Percentiles rank a stretch among this genome's conserved stretches.
phyloP scores from a whole-genome alignment of 2,888 invertebrate genomes.

The Dolichomitus sp. region DNA sequence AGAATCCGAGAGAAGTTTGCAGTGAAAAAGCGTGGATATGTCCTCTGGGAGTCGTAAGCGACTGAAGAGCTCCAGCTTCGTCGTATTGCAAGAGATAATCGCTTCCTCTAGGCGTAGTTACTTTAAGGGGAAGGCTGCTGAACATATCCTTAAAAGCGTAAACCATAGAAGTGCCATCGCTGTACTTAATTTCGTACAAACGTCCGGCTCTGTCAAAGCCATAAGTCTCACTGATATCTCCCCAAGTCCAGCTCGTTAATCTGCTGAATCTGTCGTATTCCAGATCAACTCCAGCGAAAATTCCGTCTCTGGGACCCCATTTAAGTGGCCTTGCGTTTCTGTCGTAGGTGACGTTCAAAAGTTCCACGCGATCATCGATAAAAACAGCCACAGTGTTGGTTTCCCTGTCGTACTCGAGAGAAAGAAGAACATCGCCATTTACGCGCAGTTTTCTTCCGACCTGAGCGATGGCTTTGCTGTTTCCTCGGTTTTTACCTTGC shows the following conservation, averaged over 20 bases:
- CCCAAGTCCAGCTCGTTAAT: constrained; percentile 97
- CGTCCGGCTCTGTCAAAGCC: constrained; percentile 96
- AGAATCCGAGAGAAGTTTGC: constrained; percentile 97
- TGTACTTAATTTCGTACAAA: constrained; percentile 95
- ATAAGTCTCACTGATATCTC: constrained; percentile 95
- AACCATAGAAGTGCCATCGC: constrained; percentile 95
- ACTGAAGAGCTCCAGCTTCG: constrained; percentile 96
- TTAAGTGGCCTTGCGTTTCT: constrained; percentile 94
- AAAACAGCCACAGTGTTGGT: constrained; percentile 95
- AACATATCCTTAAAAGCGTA: constrained; percentile 98
- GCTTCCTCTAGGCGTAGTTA: constrained; percentile 96
- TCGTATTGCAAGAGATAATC: constrained; percentile 97
- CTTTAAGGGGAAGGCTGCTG: constrained; percentile 96
- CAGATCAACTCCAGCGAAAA: constrained; percentile 95
- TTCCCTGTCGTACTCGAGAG: constrained; percentile 96
- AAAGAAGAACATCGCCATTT: constrained; percentile 96
- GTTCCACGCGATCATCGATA: constrained; percentile 95
- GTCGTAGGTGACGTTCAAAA: constrained; percentile 95
- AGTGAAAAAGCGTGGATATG: constrained; percentile 97
- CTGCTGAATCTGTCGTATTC: constrained; percentile 97
- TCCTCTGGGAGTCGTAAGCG: constrained; percentile 96
- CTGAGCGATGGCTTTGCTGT: constrained; percentile 91
- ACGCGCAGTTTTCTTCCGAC: constrained; percentile 95
- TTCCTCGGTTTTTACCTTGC: constrained; percentile 87
- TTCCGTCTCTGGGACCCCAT: constrained; percentile 94